phyloP scores from a whole-genome alignment of 2,797 vertebrate species.

The Semotilus atromaculatus region DNA sequence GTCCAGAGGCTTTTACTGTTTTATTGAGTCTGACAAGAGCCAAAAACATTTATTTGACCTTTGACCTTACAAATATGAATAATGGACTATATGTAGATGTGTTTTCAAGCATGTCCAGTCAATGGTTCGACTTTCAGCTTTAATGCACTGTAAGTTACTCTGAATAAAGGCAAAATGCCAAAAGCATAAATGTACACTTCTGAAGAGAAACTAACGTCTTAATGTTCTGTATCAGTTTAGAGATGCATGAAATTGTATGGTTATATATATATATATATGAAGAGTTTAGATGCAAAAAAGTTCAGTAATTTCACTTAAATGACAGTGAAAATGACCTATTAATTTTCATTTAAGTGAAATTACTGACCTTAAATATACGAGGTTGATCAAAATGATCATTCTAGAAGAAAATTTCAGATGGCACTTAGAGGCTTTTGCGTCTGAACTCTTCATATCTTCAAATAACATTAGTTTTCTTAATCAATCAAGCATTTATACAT shows the following conservation, averaged over 20 bases:
- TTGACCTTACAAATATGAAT: constrained; percentile 12
- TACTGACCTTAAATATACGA: too few relatives aligned
- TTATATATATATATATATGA: too few relatives aligned
- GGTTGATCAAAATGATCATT: too few relatives aligned
- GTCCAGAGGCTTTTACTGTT: not conserved
- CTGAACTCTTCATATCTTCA: too few relatives aligned
- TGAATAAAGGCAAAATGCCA: not conserved
- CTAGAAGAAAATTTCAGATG: too few relatives aligned
- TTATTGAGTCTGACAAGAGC: constrained; percentile 20
- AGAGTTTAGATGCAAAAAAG: too few relatives aligned
- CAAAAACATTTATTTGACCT: constrained; percentile 12
- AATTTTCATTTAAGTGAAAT: too few relatives aligned
- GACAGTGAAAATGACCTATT: too few relatives aligned
- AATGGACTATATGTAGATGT: constrained; percentile 10
- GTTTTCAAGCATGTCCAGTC: not conserved
- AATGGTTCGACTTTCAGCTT: not conserved
- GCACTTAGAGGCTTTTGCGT: too few relatives aligned
- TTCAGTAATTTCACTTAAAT: too few relatives aligned
- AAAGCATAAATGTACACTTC: not conserved
- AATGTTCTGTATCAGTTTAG: not conserved
- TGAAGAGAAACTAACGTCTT: not conserved
- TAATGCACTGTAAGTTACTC: not conserved
- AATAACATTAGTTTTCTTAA: not conserved
- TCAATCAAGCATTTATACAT: not conserved
- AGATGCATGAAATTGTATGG: not conserved